Percentiles rank a stretch among this genome's conserved stretches.
Conservation (phyloP, 2,113 vertebrate species). For the Hippocampus abdominalis region DNA sequence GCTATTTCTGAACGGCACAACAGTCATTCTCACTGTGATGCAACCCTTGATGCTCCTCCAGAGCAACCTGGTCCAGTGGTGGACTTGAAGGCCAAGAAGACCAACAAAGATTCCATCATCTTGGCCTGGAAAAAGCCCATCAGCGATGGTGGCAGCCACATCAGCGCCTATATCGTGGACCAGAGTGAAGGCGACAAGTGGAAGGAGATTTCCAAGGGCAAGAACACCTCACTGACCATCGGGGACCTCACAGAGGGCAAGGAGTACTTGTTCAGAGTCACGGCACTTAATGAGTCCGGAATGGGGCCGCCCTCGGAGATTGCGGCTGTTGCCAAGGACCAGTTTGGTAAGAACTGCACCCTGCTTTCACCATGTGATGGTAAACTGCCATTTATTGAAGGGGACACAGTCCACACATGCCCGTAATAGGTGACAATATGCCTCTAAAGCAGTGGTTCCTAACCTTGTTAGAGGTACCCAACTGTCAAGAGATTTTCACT, state of each 20-base stretch:
- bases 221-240: conserved; percentile 77
- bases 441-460: too few species aligned
- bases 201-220: conserved; percentile 84
- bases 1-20: neutral
- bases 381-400: too few species aligned
- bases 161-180: conserved; percentile 86
- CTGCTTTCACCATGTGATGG: neutral
- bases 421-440: too few species aligned
- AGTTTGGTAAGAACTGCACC: conserved; percentile 80
- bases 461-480: too few species aligned
- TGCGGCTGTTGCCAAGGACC: conserved; percentile 83
- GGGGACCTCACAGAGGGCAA: conserved; percentile 85
- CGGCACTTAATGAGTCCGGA: conserved; percentile 88
- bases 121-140: conserved; percentile 92
- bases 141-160: conserved; percentile 87
- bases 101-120: conserved; percentile 85
- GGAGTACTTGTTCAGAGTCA: conserved; percentile 88
- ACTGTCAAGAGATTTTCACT: too few species aligned
- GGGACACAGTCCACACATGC: too few species aligned
- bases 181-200: conserved; percentile 83
- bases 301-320: conserved; percentile 88
- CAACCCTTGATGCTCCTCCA: conserved; percentile 44
- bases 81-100: conserved; percentile 81
- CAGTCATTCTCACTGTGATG: neutral
- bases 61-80: conserved; percentile 93